Evolutionary conservation across 2,113 vertebrate species (phyloP), one percentile per base, ranked within the genome.

Genomic region (Electrona antarctica): DNA sequence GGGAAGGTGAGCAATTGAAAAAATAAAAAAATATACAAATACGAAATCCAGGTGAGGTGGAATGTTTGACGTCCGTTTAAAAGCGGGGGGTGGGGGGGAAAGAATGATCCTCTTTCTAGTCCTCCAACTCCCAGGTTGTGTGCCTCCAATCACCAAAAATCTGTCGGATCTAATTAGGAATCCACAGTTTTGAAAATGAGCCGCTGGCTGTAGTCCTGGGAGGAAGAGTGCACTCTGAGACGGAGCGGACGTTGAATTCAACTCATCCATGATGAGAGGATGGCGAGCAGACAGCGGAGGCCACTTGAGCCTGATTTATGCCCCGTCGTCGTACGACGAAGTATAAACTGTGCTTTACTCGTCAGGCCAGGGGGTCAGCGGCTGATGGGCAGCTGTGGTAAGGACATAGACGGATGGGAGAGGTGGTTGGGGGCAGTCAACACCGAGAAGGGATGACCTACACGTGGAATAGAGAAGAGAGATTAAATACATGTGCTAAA

Each of bases 361-460:
- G 62, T 1, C 1, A 57, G 1, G 21, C 47, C 47, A 13, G 73
- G 71, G 61, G 45, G 64, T 90, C 94, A 95, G 91, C 90, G 94
- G 89, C 95, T 93, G 86, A 94, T 94, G 84, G 95, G 94, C 85
- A 95, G 93, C 56, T 94, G 92, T 21, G 94, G 92, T 54, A 93
- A 73, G 54, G 93, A 90, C 92, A 89, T 64, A 90, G 95, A 91
- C 79, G 94, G 93, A 55, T 91, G 94, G 71, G 91, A 90, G 89
- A 94, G 46, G 78, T 89, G 92, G 50, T 93, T 83, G 15, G 87
- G 89, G 29, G 93, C 90, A 1, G 89, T 93, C 83, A 98, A 90
- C 93, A 99, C 93, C 85, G 97, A 92, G 95, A 99, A 94, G 88
- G 96, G 96, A 94, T 98, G 95, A 95, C 95, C 97, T 99, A 88